Evolutionary conservation across 2,888 invertebrate species (phyloP), one percentile per base, ranked within the genome.

Genomic region (Cheilosia scutellata): DNA sequence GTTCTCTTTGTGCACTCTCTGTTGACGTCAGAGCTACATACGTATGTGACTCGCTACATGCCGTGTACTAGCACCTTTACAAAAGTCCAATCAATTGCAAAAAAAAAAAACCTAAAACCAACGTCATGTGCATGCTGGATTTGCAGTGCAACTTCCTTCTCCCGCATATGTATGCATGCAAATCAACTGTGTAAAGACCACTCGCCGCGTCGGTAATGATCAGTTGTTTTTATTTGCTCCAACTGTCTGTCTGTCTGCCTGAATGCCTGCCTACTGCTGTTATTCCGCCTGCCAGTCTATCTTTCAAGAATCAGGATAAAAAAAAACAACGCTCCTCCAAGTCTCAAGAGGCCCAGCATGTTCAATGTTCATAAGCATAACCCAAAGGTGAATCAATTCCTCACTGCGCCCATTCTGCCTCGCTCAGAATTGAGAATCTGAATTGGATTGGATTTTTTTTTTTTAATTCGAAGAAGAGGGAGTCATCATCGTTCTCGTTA

Each of bases 301-400:
- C 70, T 83, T 25, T 62, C 16, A 42, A 31, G 37, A 55, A 47
- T 66, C 47, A 31, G 37, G 42, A 65, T 53, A 44, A 37, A 62
- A 49, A 47, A 44, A 42, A 70, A 63, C 42, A 44, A 68, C 62
- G 60, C 53, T 51, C 11, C 27, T 44, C 31, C 47, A 71, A 55
- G 60, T 80, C 79, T 80, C 79, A 71, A 84, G 79, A 71, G 79
- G 77, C 65, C 11, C 82, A 82, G 82, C 62, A 66, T 66, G 72
- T 53, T 65, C 62, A 51, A 66, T 66, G 72, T 53, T 65, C 62
- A 51, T 31, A 11, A 25, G 58, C 62, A 51, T 31, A 11, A 25
- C 79, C 79, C 65, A 84, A 84, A 84, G 84, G 80, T 84, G 80
- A 80, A 55, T 65, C 79, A 47, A 71, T 79, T 79, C 70, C 71